Conservation (phyloP, 2,888 invertebrate genomes). For the Scaptomyza tumidula region DNA sequence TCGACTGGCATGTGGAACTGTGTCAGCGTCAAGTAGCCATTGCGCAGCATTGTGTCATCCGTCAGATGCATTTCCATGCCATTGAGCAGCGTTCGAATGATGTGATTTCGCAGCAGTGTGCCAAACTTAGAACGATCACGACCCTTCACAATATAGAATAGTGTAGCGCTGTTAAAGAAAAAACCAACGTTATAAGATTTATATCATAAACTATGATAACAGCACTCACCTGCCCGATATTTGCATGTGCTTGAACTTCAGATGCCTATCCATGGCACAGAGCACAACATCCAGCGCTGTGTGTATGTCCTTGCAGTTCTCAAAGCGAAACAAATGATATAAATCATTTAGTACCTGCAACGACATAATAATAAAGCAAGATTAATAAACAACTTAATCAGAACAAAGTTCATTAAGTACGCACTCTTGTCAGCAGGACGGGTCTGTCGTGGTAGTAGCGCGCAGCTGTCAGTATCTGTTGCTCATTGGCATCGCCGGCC, state of each 20-base stretch:
- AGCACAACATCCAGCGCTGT: slow-evolving; percentile 92
- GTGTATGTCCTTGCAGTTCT: slow-evolving; percentile 90
- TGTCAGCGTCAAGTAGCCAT: slow-evolving; percentile 97
- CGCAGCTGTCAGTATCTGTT: slow-evolving; percentile 94
- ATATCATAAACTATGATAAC: not conserved
- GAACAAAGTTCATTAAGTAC: not conserved
- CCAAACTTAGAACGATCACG: slow-evolving; percentile 91
- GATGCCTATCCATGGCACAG: slow-evolving; percentile 95
- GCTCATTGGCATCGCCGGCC: slow-evolving; percentile 95
- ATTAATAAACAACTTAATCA: not conserved
- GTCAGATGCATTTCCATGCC: slow-evolving; percentile 94
- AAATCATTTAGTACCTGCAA: slow-evolving; percentile 93
- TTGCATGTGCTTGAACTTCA: slow-evolving; percentile 94
- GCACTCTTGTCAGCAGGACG: slow-evolving; percentile 88
- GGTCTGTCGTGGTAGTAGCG: slow-evolving; percentile 93
- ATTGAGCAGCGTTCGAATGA: slow-evolving; percentile 92
- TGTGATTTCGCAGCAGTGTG: slow-evolving; percentile 90
- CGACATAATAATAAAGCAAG: accelerated
- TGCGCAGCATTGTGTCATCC: slow-evolving; percentile 97
- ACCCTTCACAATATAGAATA: slow-evolving; percentile 97
- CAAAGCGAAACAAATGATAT: slow-evolving; percentile 93
- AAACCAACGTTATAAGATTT: not conserved
- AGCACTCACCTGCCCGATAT: slow-evolving; percentile 92
- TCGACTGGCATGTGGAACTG: slow-evolving; percentile 98
- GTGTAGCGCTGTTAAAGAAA: slow-evolving; percentile 89